Evolutionary conservation across 2,888 invertebrate species (phyloP), one percentile per base, ranked within the genome.

Genomic region (Epiblema foenella): DNA sequence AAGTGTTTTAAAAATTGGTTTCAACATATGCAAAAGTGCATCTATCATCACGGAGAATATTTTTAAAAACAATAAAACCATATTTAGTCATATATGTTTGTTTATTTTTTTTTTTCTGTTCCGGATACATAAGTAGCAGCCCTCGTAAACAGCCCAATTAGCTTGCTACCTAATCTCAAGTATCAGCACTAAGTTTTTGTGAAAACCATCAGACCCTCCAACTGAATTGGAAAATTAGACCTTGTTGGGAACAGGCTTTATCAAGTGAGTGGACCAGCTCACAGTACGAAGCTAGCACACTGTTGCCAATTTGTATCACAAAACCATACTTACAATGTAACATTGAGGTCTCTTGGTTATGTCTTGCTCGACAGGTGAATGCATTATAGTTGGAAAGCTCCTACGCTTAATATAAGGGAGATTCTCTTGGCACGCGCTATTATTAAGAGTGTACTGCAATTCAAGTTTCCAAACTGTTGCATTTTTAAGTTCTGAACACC

Each of bases 261-360:
- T 42, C 42, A n/a, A 42, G 42, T n/a, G 15, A 7, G 42, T 15
- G 5, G 15, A 0, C 15, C 4, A 15, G 12, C 9, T 33, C 7
- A 33, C 33, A 33, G 5, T 33, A 24, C 24, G 4, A 24, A 24
- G 24, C 24, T 24, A 1, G 24, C 4, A 24, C 4, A 42, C 42
- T 42, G 15, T 15, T 42, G n/a, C 15, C 8, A 5, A 46, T 18
- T 18, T 4, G 51, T 51, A 24, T 0, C 0, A 63, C 17, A 52
- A 69, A 58, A 42, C 29, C 7, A 60, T 60, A 70, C 70, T 70
- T 37, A 70, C 70, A 60, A 66, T 54, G 29, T 60, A 17, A 46
- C 70, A 70, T 1, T 66, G 8, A 56, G 59, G 12, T 54, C 65
- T 54, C n/a, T 37, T 46, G 15, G 59, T 42, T 12, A 52, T 24